phyloP scores from a whole-genome alignment of 2,113 vertebrate genomes.

The Theristicus caerulescens region DNA sequence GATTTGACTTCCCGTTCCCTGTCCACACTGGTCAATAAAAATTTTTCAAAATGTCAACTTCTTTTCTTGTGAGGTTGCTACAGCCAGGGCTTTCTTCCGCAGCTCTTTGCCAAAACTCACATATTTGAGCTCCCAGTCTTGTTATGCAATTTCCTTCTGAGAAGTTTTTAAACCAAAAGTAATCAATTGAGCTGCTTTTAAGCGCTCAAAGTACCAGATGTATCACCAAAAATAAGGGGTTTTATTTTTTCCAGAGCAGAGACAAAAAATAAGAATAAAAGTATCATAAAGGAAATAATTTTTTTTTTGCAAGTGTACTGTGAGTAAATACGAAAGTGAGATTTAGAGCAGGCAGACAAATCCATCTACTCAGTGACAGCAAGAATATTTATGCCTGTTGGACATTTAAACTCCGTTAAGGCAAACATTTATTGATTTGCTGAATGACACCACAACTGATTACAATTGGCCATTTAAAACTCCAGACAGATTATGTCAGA shows the following conservation, averaged over 20 bases:
- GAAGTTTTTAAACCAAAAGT: conserved; percentile 6
- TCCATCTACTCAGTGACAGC: neutral
- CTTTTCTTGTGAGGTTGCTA: conserved; percentile 26
- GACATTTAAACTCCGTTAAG: neutral
- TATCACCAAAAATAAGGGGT: neutral
- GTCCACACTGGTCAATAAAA: conserved; percentile 24
- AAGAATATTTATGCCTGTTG: neutral
- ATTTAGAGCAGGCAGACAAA: neutral
- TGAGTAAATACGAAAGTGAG: neutral
- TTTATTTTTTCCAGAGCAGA: neutral
- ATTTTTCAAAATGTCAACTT: conserved; percentile 56
- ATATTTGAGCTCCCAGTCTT: conserved; percentile 9
- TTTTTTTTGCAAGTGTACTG: neutral
- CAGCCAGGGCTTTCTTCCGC: conserved; percentile 19
- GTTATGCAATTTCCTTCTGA: conserved; percentile 42
- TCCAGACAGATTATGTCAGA: neutral
- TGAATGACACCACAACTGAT: neutral
- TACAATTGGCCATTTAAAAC: neutral
- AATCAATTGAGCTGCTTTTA: conserved; percentile 37
- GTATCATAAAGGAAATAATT: neutral
- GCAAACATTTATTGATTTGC: neutral
- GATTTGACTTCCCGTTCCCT: conserved; percentile 46
- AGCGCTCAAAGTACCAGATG: neutral
- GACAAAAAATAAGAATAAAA: neutral
- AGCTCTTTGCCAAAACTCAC: conserved; percentile 29